These are phyloP conservation scores for Hypotaenidia philippensis DNA, from an alignment of 2,797 vertebrate genomes.

Conservation along the genomic window DNA sequence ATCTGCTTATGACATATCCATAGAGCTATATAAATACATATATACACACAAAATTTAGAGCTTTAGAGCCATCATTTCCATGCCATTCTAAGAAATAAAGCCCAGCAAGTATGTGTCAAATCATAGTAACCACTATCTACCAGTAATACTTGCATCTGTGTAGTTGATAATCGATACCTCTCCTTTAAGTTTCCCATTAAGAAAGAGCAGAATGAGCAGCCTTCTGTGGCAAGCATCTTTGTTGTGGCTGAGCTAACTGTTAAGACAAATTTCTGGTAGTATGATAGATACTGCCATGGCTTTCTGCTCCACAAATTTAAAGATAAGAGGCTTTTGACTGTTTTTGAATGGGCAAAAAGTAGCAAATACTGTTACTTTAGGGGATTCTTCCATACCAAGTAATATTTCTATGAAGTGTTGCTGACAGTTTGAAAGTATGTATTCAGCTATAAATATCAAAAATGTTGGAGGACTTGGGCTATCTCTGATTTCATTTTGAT, in stretches of 20 bases:
- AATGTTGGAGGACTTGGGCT: not conserved
- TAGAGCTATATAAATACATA: no score
- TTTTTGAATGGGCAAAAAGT: not conserved
- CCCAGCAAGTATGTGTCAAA: not conserved
- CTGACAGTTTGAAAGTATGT: conserved; percentile 8
- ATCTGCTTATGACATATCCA: not conserved
- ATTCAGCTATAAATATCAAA: conserved; percentile 27
- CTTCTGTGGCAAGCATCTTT: not conserved
- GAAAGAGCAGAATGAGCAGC: not conserved
- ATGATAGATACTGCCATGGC: not conserved
- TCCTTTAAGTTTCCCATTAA: not conserved
- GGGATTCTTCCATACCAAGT: not conserved
- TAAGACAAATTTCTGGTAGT: not conserved
- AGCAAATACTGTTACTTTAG: not conserved
- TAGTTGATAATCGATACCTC: not conserved
- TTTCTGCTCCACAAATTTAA: not conserved
- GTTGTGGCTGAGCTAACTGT: not conserved
- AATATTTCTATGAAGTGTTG: not conserved
- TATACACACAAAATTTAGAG: no score
- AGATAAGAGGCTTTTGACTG: not conserved
- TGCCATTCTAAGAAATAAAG: not conserved
- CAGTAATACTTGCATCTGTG: not conserved
- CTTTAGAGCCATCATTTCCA: not conserved
- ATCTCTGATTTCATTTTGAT: conserved; percentile 49
- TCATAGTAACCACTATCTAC: not conserved